Evolutionary conservation across 2,113 vertebrate species (phyloP).

Genomic region (Lepisosteus osseus): DNA sequence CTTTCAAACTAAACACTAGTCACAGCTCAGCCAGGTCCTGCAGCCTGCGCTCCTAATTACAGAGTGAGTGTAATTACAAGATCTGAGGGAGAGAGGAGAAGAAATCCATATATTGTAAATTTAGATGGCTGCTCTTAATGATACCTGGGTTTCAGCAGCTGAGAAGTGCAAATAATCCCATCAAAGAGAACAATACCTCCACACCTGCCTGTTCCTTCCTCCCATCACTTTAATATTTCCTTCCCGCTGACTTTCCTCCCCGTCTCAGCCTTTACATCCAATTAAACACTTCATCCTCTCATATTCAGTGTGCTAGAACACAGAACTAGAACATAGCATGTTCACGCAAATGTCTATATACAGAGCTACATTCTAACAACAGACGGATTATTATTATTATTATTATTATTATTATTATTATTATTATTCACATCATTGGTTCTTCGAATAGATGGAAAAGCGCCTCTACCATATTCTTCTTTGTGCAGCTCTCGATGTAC

Average conservation of each 20-base stretch:
- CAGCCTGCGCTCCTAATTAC: conserved; percentile 70
- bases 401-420: no score
- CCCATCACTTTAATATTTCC: conserved; percentile 25
- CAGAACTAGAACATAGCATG: no score
- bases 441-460: no score
- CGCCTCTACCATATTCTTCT: no score
- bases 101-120: conserved; percentile 64
- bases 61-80: conserved; percentile 71
- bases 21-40: conserved; percentile 50
- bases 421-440: no score
- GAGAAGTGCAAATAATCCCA: conserved; percentile 73
- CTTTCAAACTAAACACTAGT: conserved; percentile 57
- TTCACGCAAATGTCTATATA: no score
- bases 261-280: conserved; percentile 11
- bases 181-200: conserved; percentile 69
- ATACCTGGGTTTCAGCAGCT: conserved; percentile 60
- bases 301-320: no score
- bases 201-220: conserved; percentile 50
- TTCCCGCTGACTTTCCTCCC: conserved; percentile 4
- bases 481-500: no score
- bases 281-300: background rate
- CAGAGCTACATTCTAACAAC: no score
- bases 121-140: conserved; percentile 58
- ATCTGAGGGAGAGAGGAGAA: conserved; percentile 46
- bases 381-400: no score